Conservation (phyloP, 2,888 invertebrate species). For the Patella depressa region DNA sequence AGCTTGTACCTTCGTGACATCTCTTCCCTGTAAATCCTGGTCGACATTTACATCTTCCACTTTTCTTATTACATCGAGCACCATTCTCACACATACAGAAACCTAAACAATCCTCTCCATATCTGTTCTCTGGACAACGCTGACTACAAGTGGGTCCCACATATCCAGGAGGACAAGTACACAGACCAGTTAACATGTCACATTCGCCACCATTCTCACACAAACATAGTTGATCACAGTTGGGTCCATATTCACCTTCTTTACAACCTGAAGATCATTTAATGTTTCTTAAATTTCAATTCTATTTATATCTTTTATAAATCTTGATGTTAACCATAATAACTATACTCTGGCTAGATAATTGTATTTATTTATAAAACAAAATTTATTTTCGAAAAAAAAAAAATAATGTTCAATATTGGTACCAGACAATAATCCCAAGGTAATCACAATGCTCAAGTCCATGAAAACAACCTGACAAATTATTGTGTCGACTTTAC, state of each 20-base stretch:
- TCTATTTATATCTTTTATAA: background rate
- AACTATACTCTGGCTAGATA: background rate
- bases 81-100: conserved; percentile 64
- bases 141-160: conserved; percentile 59
- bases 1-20: conserved; percentile 63
- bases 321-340: background rate
- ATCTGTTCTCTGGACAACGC: conserved; percentile 59
- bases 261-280: conserved; percentile 54
- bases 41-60: conserved; percentile 82
- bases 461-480: too few relatives aligned
- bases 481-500: too few relatives aligned
- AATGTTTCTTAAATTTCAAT: background rate
- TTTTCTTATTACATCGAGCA: conserved; percentile 70
- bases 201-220: conserved; percentile 69
- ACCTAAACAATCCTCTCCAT: conserved; percentile 63
- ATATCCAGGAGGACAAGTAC: conserved; percentile 65
- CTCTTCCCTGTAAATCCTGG: conserved; percentile 71
- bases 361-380: background rate
- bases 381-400: too few relatives aligned
- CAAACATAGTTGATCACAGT: conserved; percentile 67
- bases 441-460: too few relatives aligned
- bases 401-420: background rate
- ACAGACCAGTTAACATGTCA: conserved; percentile 61
- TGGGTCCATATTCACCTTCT: conserved; percentile 61
- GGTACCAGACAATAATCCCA: too few relatives aligned